Conservation (phyloP, 2,797 vertebrate genomes). For the Ptychadena robeensis region DNA sequence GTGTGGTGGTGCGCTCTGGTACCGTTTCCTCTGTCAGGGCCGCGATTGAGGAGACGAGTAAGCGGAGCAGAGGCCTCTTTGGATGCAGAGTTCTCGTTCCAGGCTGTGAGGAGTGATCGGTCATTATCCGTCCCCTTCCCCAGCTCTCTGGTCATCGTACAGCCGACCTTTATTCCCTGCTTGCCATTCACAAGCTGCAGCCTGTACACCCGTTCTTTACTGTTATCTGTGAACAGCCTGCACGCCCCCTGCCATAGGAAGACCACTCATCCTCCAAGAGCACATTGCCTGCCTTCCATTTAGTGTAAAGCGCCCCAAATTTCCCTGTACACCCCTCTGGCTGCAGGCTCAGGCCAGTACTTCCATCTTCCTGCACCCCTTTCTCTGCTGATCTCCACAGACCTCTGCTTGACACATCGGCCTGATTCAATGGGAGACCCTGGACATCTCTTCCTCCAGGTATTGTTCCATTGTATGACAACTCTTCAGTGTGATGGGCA, state of each 20-base stretch:
- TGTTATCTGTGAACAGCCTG: background rate
- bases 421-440: constrained; percentile 45
- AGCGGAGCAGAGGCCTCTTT: constrained; percentile 40
- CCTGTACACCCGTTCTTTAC: background rate
- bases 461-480: constrained; percentile 1
- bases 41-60: constrained; percentile 43
- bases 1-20: constrained; percentile 66
- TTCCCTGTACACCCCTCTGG: background rate
- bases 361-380: constrained; percentile 5
- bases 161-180: no score
- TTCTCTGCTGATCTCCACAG: no score
- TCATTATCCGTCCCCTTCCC: no score
- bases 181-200: no score
- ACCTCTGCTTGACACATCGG: background rate
- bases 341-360: constrained; percentile 4
- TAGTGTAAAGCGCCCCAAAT: background rate
- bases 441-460: constrained; percentile 29
- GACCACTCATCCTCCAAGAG: background rate
- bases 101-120: background rate
- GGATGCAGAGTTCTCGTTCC: background rate
- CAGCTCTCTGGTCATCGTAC: no score
- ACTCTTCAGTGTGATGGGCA: no score
- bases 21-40: constrained; percentile 69
- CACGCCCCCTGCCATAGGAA: background rate
- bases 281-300: background rate